Evolutionary conservation across 2,797 vertebrate species (phyloP), one percentile per base, ranked within the genome.

Genomic region (Cynodonichthys magdalenae): DNA sequence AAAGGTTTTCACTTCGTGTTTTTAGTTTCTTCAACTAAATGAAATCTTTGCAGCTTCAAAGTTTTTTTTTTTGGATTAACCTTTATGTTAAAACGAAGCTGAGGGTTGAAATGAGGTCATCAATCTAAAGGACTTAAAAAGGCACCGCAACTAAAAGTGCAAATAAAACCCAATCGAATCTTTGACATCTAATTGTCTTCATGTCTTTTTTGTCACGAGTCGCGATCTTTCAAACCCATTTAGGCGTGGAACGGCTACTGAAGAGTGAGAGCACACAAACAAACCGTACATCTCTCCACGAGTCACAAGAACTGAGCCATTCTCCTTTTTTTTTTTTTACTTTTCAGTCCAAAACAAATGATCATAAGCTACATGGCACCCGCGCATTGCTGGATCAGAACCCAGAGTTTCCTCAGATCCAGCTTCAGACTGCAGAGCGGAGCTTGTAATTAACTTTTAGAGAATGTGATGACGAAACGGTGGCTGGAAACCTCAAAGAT

Each of bases 381-480:
- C 5, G n/a, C 59, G 44, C 56, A 20, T 54, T 61, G 31, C 67
- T 55, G 24, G 82, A 71, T 81, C 63, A 57, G 66, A 71, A 78
- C 53, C 41, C 48, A 31, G 64, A n/a, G 56, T 74, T 82, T 75
- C 59, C 64, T 73, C 69, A 27, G 71, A 74, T 77, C 39, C 62
- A 0, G 72, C 78, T 71, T 77, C 79, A 51, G 15, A 42, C 59
- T 59, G 11, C 80, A 79, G 82, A 66, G 1, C 11, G 63, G 47
- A 66, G 75, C 63, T 74, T 55, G 59, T 88, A 87, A 91, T 88
- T 87, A 87, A 83, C 78, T 81, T 60, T 59, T 18, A 4, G 57
- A 76, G 78, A 85, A 87, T 71, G 75, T 69, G 75, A 82, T 83
- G 86, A 86, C 49, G 76, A 89, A 89, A 89, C 79, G 72, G 74